Conservation (phyloP, 2,113 vertebrate genomes). For the Malurus alboscapulatus region DNA sequence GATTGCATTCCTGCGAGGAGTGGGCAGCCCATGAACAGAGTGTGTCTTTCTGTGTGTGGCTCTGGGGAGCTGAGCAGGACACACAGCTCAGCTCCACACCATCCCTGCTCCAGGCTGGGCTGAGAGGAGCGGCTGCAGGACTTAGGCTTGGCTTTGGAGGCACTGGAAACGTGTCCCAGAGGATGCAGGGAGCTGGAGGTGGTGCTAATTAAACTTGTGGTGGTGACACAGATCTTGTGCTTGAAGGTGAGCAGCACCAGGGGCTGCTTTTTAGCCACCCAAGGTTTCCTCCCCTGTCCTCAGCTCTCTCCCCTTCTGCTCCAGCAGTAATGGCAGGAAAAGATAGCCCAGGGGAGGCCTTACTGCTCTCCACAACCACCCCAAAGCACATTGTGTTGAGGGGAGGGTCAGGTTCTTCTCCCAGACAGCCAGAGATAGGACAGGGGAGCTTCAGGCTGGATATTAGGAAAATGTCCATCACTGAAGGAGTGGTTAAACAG, state of each 20-base stretch:
- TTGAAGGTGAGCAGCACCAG: background rate
- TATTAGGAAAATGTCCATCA: background rate
- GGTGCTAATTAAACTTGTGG: background rate
- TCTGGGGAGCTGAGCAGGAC: background rate
- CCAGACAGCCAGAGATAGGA: background rate
- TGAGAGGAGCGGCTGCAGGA: background rate
- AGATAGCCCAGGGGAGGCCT: background rate
- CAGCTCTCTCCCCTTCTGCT: background rate
- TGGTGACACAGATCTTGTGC: background rate
- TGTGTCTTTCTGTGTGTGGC: background rate
- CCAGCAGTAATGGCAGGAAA: background rate
- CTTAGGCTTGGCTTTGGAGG: rapidly evolving
- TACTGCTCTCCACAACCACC: background rate
- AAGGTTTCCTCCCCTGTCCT: background rate
- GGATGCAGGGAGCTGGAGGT: background rate
- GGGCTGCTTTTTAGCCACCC: background rate
- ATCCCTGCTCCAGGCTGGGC: background rate
- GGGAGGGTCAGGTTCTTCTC: background rate
- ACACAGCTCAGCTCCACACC: background rate
- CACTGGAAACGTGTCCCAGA: background rate
- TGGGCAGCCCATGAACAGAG: background rate
- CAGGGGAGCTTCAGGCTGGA: background rate
- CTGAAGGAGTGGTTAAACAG: background rate
- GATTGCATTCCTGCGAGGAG: background rate
- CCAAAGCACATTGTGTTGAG: background rate